phyloP scores from a whole-genome alignment of 2,113 vertebrate species.

The Blennius ocellaris region DNA sequence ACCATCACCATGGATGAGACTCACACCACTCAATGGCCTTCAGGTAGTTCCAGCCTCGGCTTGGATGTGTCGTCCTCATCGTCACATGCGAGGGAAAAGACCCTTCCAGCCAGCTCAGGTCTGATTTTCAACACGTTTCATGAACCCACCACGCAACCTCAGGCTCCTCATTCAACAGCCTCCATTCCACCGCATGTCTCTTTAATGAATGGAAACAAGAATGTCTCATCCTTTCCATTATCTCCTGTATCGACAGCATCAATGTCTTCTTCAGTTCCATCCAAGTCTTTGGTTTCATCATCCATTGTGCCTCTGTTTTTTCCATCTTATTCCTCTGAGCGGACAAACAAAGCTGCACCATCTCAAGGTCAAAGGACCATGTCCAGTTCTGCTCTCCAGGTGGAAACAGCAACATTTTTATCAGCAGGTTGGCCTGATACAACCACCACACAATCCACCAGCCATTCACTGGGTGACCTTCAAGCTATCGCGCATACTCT shows the following conservation, averaged over 20 bases:
- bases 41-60: slow-evolving; percentile 80
- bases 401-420: slow-evolving; percentile 23
- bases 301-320: slow-evolving; percentile 18
- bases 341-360: slow-evolving; percentile 28
- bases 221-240: slow-evolving; percentile 38
- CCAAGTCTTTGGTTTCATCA: slow-evolving; percentile 26
- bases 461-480: slow-evolving; percentile 22
- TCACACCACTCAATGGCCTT: slow-evolving; percentile 82
- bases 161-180: slow-evolving; percentile 48
- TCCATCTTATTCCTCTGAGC: slow-evolving; percentile 26
- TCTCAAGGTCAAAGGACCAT: slow-evolving; percentile 22
- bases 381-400: slow-evolving; percentile 23
- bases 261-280: slow-evolving; percentile 21
- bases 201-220: slow-evolving; percentile 21
- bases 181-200: slow-evolving; percentile 29
- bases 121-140: slow-evolving; percentile 80
- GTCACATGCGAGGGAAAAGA: slow-evolving; percentile 65
- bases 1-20: slow-evolving; percentile 82
- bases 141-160: slow-evolving; percentile 20
- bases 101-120: slow-evolving; percentile 86
- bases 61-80: slow-evolving; percentile 74
- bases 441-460: slow-evolving; percentile 9
- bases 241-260: slow-evolving; percentile 20
- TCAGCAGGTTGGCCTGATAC: slow-evolving; percentile 30
- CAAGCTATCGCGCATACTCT: slow-evolving; percentile 14